Base-by-base conservation (phyloP, 2,113 vertebrate genomes). In the Atherinomorus stipes region DNA sequence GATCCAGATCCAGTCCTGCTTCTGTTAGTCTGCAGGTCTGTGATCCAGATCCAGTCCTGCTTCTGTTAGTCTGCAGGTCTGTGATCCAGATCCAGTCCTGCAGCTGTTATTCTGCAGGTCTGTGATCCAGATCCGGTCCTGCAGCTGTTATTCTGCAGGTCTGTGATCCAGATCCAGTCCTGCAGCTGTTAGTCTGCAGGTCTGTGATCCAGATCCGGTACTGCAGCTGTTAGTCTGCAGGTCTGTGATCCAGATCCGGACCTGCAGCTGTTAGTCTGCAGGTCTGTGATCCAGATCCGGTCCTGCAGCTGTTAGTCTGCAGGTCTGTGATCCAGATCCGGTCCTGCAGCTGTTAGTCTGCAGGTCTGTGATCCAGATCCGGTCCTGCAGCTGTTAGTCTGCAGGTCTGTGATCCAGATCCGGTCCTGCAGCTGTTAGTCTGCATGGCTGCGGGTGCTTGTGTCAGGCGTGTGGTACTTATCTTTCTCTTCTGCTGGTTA, bases 401-500 rank as follows among this genome's bases (percentile, higher is more conserved):
- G 31, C 6, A 40, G 38, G 5, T n/a, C n/a, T n/a, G n/a, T n/a
- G n/a, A n/a, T n/a, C 34, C 50, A 13, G 22, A n/a, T n/a, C n/a
- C n/a, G n/a, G n/a, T n/a, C n/a, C n/a, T n/a, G n/a, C n/a, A n/a
- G n/a, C n/a, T n/a, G 10, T 10, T 8, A 19, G 11, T 26, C 40
- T 26, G 50, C 26, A 9, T 40, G 50, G 42, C 7, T n/a, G 11
- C 0, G 19, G 21, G 49, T 0, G n/a, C 21, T 22, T 0, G 26
- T 25, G 16, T 23, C 2, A 11, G 25, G 25, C 11, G 11, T 28
- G n/a, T 49, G 59, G 19, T 91, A 95, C 98, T 92, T 93, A 99
- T 99, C 98, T 99, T 99, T 93, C 97, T 94, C 89, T 99, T 99
- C 91, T 99, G 97, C 64, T 99, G 98, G 94, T 99, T 99, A 86